phyloP scores from a whole-genome alignment of 1,140 invertebrate species.

The Ectropis grisescens region DNA sequence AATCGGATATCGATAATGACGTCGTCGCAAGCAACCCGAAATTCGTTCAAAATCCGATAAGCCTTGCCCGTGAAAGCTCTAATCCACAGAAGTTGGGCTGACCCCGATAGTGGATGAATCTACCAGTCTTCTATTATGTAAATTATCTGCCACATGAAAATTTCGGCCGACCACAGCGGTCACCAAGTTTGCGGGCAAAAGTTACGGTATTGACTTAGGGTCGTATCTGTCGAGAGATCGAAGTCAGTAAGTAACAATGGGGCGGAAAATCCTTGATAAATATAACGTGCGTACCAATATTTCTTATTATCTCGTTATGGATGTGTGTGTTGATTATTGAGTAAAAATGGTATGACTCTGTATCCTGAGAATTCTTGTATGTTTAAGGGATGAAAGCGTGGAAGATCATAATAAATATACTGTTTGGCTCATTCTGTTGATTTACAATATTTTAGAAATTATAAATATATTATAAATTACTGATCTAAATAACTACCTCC shows the following conservation, averaged over 20 bases:
- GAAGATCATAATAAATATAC: no score
- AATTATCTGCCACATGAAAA: constrained; percentile 60
- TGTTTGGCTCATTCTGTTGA: no score
- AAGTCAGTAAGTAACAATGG: constrained; percentile 16
- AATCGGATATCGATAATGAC: constrained; percentile 67
- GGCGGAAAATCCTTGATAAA: constrained; percentile 6
- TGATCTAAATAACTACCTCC: no score
- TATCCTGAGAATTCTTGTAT: no score
- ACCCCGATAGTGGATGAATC: constrained; percentile 58
- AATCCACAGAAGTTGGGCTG: constrained; percentile 60
- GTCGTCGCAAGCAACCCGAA: constrained; percentile 57
- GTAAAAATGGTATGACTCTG: no score
- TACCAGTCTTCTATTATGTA: constrained; percentile 62
- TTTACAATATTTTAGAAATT: no score
- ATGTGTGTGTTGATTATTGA: no score
- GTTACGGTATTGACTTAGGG: constrained; percentile 50
- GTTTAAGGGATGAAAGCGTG: no score
- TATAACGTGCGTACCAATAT: constrained; percentile 8
- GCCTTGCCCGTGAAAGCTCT: constrained; percentile 51
- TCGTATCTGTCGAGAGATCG: constrained; percentile 33
- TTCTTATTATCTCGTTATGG: no score
- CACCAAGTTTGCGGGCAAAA: constrained; percentile 50
- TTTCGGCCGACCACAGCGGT: constrained; percentile 46
- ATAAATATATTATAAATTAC: no score
- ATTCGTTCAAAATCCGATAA: constrained; percentile 66